Evolutionary conservation across 2,888 invertebrate species (phyloP).

Genomic region (Cataglyphis cursor): DNA sequence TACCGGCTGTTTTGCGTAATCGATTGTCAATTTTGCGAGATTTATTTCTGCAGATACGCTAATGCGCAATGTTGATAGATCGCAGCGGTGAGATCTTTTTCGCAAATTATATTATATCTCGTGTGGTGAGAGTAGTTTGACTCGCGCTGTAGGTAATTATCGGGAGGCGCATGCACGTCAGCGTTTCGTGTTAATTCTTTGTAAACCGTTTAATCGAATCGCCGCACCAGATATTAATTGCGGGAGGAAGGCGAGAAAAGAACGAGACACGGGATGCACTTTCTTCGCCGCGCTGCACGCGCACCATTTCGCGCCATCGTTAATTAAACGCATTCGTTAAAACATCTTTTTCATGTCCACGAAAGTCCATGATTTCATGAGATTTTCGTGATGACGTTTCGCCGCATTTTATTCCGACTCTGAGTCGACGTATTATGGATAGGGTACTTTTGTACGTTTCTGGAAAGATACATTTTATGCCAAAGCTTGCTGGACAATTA

Average conservation of each 20-base stretch:
- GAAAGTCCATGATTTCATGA: conserved; percentile 17
- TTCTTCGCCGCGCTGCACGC: conserved; percentile 67
- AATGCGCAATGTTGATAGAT: background rate
- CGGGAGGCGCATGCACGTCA: conserved; percentile 40
- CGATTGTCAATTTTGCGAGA: background rate
- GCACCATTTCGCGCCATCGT: conserved; percentile 46
- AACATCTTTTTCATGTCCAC: conserved; percentile 10
- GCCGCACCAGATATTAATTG: conserved; percentile 75
- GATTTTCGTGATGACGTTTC: background rate
- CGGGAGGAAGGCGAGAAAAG: conserved; percentile 40
- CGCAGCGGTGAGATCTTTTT: conserved; percentile 24
- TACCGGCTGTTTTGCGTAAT: background rate
- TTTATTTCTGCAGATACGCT: background rate
- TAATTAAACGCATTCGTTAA: conserved; percentile 22
- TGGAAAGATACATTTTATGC: background rate
- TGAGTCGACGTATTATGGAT: background rate
- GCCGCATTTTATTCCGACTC: background rate
- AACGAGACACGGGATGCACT: conserved; percentile 65
- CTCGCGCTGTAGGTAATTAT: conserved; percentile 39
- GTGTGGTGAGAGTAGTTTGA: conserved; percentile 29
- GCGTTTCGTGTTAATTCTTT: conserved; percentile 48
- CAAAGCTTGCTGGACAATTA: background rate
- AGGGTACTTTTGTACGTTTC: background rate
- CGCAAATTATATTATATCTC: conserved; percentile 18
- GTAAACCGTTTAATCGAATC: conserved; percentile 74